Evolutionary conservation across 2,797 vertebrate species (phyloP).

Genomic region (Microchirus variegatus): DNA sequence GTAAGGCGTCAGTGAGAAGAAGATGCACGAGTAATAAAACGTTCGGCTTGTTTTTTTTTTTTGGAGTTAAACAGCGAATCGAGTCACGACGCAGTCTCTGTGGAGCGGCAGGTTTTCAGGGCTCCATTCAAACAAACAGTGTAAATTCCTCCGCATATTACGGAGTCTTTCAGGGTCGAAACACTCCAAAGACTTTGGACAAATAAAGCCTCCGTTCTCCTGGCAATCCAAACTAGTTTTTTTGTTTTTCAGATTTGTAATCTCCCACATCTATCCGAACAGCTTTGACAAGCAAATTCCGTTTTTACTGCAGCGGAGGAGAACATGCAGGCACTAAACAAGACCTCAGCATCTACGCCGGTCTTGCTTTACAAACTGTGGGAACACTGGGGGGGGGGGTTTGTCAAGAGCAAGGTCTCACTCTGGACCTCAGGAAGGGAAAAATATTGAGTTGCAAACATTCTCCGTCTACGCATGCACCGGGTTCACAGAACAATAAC

Average conservation of each 20-base stretch:
- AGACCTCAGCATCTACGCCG: constrained; percentile 65
- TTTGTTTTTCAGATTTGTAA: constrained; percentile 70
- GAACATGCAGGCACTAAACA: constrained; percentile 73
- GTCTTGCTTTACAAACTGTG: constrained; percentile 33
- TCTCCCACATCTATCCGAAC: constrained; percentile 67
- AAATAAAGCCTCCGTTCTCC: constrained; percentile 63
- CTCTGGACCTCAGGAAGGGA: constrained; percentile 41
- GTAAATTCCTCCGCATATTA: constrained; percentile 73
- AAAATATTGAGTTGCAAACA: constrained; percentile 9
- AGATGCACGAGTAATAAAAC: constrained; percentile 45
- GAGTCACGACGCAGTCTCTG: constrained; percentile 52
- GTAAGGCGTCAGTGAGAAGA: constrained; percentile 43
- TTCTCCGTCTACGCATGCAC: constrained; percentile 21
- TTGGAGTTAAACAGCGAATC: constrained; percentile 54
- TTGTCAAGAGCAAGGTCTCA: constrained; percentile 33
- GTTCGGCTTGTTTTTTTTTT: constrained; percentile 39
- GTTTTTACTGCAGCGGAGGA: constrained; percentile 49
- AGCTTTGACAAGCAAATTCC: constrained; percentile 68
- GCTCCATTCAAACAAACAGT: constrained; percentile 77
- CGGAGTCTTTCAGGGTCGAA: constrained; percentile 65
- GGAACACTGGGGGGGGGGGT: constrained; percentile 55
- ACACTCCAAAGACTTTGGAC: constrained; percentile 68
- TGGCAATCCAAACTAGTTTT: too few relatives aligned
- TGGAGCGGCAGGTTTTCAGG: constrained; percentile 63
- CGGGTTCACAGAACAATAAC: constrained; percentile 5